These are phyloP conservation scores for Napeogenes sylphis DNA, from an alignment of 2,888 invertebrate species.

Conservation along the genomic window DNA sequence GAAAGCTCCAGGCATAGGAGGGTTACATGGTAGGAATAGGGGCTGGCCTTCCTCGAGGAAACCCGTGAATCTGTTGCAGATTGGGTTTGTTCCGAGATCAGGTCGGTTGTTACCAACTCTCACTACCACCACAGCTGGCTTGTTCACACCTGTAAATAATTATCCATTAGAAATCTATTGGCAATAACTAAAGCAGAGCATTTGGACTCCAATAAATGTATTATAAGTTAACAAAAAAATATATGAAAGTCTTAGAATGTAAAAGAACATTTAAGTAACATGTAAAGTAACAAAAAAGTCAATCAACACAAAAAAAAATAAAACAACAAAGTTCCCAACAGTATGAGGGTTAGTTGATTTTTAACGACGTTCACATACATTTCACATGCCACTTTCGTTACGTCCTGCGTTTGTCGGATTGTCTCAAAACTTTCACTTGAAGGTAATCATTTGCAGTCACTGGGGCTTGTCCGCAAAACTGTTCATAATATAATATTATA, in stretches of 20 bases:
- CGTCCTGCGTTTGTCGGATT: conserved; percentile 39
- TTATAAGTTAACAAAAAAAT: too few relatives aligned
- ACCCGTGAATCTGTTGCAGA: conserved; percentile 93
- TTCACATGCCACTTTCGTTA: conserved; percentile 37
- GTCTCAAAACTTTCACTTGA: conserved; percentile 50
- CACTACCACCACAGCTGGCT: conserved; percentile 91
- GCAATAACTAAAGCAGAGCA: too few relatives aligned
- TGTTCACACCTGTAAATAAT: conserved; percentile 79
- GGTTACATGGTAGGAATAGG: conserved; percentile 93
- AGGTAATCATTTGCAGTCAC: conserved; percentile 45
- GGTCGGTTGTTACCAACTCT: conserved; percentile 95
- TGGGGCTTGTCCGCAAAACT: conserved; percentile 44
- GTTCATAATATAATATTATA: conserved; percentile 44
- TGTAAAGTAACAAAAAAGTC: too few relatives aligned
- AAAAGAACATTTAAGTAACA: too few relatives aligned
- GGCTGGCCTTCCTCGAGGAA: conserved; percentile 93
- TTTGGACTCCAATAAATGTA: too few relatives aligned
- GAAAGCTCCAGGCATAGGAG: conserved; percentile 96
- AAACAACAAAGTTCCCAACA: conserved; percentile 10
- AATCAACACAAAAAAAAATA: background rate
- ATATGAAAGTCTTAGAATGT: too few relatives aligned
- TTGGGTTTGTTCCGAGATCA: conserved; percentile 92
- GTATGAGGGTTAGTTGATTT: background rate
- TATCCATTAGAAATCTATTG: background rate
- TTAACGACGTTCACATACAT: background rate